Evolutionary conservation across 2,797 vertebrate genomes (phyloP), one percentile per base, ranked within the genome.

Genomic region (Sparidentex hasta): DNA sequence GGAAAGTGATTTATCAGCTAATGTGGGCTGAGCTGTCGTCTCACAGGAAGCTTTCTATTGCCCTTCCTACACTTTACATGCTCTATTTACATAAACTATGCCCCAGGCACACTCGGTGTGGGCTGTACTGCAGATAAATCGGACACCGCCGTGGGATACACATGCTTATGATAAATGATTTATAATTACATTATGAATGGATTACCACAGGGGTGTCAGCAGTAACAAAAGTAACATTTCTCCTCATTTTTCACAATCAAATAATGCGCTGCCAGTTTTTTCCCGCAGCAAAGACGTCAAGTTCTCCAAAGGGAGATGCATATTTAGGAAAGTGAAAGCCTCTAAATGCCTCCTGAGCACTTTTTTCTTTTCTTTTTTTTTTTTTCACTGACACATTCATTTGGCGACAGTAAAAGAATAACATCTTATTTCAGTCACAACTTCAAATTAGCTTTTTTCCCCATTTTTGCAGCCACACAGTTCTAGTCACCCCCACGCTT

Each of bases 51-150:
- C 61, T 83, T 85, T 80, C 78, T 52, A 16, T 74, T 65, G 63
- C 76, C 82, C 71, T 80, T 78, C 56, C 63, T 43, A 46, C 78
- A 82, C 50, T 89, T 82, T 75, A 75, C 81, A 77, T 29, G 75
- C 56, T 81, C 69, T 84, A 74, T 91, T 92, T 91, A 79, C 87
- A 88, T 88, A 86, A 87, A 81, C 71, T 47, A 43, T 67, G 80
- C 90, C 79, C 67, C 55, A 43, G 85, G 84, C 75, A 2, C 73
- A 14, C 59, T 74, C 48, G n/a, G 55, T 78, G 80, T 83, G 76
- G 65, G 90, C 47, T 68, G 61, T 58, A 46, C 72, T 27, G 50
- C 81, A 65, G 68, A 85, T 69, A 70, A 71, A 82, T 64, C 50
- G 80, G 82, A 85, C 59, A 46, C 61, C 5, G 43, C 82, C n/a